A percentile compares a stretch with the other conserved stretches of the same genome.
These are phyloP conservation scores for Acleris emargana DNA, from an alignment of 2,888 invertebrate species.

Conservation along the genomic window DNA sequence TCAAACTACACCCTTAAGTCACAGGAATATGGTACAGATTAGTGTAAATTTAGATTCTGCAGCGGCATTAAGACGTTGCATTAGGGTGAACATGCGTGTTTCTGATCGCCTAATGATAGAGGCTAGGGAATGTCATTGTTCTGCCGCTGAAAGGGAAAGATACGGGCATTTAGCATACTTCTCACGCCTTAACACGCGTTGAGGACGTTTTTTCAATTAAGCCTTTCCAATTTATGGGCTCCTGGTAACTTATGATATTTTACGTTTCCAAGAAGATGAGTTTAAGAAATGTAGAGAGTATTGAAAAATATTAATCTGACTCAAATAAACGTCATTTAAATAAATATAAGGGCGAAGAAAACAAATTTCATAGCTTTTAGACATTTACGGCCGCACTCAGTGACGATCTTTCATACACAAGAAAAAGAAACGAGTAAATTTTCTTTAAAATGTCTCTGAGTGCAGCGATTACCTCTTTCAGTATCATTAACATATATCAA, in stretches of 20 bases:
- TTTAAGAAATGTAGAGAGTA: not conserved
- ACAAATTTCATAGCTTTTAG: too few species aligned
- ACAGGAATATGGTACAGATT: constrained; percentile 2
- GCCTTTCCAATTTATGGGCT: constrained; percentile 29
- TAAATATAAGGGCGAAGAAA: too few species aligned
- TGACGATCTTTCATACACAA: too few species aligned
- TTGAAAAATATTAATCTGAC: too few species aligned
- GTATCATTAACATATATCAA: too few species aligned
- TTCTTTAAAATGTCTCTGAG: too few species aligned
- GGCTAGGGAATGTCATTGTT: constrained; percentile 50
- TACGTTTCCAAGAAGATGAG: too few species aligned
- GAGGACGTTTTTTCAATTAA: constrained; percentile 28
- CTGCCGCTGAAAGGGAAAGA: constrained; percentile 51
- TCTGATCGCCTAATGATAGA: constrained; percentile 34
- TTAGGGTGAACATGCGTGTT: constrained; percentile 29
- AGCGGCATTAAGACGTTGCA: not conserved
- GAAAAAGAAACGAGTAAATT: too few species aligned
- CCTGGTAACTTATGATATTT: constrained; percentile 19
- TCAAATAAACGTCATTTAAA: too few species aligned
- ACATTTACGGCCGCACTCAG: too few species aligned
- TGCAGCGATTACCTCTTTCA: too few species aligned
- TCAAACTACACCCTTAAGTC: not conserved
- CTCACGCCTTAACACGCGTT: constrained; percentile 47
- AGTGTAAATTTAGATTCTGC: not conserved
- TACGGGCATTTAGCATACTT: constrained; percentile 48